Conservation (phyloP, 2,797 vertebrate species). For the Rhinoraja longicauda region DNA sequence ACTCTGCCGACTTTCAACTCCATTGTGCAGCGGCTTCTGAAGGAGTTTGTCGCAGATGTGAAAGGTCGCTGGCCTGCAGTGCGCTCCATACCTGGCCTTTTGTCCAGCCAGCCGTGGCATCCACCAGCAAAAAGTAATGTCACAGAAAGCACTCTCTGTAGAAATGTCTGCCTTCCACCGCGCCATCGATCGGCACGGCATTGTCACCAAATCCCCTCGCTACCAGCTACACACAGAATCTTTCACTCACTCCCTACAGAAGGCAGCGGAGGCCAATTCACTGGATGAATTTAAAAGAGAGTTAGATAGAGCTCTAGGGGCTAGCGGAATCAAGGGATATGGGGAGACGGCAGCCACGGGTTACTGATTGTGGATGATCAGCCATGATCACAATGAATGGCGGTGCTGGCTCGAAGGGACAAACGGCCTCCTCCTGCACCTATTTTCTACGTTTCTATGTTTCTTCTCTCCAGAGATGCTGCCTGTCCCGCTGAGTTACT, state of each 20-base stretch:
- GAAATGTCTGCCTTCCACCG: constrained; percentile 8
- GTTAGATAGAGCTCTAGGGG: too few species aligned
- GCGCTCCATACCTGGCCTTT: constrained; percentile 69
- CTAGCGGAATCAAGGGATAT: too few species aligned
- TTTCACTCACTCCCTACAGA: background rate
- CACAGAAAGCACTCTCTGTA: constrained; percentile 44
- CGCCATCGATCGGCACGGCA: constrained; percentile 6
- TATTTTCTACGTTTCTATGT: too few species aligned
- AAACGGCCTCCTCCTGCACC: too few species aligned
- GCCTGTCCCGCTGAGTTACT: too few species aligned
- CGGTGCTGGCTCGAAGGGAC: too few species aligned
- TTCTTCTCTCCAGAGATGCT: too few species aligned
- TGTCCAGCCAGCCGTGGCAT: constrained; percentile 48
- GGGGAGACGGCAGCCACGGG: too few species aligned
- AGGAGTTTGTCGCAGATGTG: constrained; percentile 58
- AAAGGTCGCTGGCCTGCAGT: constrained; percentile 69
- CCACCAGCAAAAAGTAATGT: constrained; percentile 48
- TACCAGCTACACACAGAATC: background rate
- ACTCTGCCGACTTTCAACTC: constrained; percentile 55
- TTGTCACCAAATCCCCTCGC: constrained; percentile 16
- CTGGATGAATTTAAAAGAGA: too few species aligned
- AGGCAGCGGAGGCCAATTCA: too few species aligned
- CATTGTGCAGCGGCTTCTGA: constrained; percentile 68
- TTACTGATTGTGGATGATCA: too few species aligned
- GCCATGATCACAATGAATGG: too few species aligned